phyloP scores from a whole-genome alignment of 2,888 invertebrate species.

The Lysandra coridon region DNA sequence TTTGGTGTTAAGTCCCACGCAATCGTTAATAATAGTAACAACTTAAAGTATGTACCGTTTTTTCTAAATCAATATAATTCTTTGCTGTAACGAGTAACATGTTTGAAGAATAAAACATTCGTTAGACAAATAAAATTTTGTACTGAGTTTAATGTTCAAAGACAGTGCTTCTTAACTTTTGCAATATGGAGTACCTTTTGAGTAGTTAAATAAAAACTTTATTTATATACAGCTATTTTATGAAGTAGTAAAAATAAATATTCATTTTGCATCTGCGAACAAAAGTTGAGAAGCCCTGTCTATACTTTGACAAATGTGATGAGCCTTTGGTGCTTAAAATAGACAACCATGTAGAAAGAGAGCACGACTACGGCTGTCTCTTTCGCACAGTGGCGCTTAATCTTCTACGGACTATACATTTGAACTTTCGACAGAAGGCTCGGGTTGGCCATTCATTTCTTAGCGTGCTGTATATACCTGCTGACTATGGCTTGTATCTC shows the following conservation, averaged over 20 bases:
- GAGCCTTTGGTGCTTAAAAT: slow-evolving; percentile 7
- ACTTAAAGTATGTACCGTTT: not conserved
- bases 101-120: not conserved
- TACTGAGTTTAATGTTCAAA: slow-evolving; percentile 12
- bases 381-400: not conserved
- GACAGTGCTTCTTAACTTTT: not conserved
- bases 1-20: too few relatives aligned
- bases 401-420: not conserved
- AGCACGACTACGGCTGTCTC: not conserved
- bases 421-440: slow-evolving; percentile 39
- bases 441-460: slow-evolving; percentile 51
- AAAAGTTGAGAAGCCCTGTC: not conserved
- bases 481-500: slow-evolving; percentile 30
- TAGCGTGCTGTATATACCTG: slow-evolving; percentile 60
- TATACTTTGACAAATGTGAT: not conserved
- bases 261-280: not conserved
- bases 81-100: not conserved
- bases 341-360: not conserved
- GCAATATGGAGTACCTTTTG: not conserved
- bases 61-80: not conserved
- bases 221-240: slow-evolving; percentile 4
- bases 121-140: slow-evolving; percentile 5
- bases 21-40: not conserved
- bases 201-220: slow-evolving; percentile 9
- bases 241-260: slow-evolving; percentile 5